Evolutionary conservation across 2,797 vertebrate species (phyloP).

Genomic region (Vespertilio murinus): DNA sequence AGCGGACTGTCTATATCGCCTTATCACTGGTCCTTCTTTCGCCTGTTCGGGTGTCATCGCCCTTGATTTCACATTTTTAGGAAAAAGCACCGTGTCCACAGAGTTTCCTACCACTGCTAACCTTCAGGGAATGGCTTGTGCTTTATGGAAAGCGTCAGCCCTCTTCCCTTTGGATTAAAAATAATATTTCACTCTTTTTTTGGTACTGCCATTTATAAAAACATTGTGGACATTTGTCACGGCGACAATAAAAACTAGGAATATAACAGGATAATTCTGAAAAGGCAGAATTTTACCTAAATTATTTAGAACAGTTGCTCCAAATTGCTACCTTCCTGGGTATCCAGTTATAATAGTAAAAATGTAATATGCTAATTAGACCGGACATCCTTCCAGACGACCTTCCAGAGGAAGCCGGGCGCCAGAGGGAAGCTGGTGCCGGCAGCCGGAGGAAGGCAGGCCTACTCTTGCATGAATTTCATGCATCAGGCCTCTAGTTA

Average conservation of each 20-base stretch:
- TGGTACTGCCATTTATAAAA: constrained; percentile 20
- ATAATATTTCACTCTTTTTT: neutral
- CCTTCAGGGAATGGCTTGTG: neutral
- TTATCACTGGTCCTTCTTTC: neutral
- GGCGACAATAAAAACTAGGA: constrained; percentile 36
- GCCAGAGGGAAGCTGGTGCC: too few species aligned
- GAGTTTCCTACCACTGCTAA: neutral
- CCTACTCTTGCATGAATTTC: too few species aligned
- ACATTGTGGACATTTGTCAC: neutral
- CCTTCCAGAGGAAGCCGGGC: too few species aligned
- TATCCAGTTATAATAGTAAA: neutral
- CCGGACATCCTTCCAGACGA: too few species aligned
- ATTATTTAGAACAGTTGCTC: constrained; percentile 44
- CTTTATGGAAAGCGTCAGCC: neutral
- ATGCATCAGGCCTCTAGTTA: neutral
- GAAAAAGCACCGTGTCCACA: neutral
- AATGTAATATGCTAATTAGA: too few species aligned
- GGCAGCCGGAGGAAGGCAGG: too few species aligned
- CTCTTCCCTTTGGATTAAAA: constrained; percentile 45
- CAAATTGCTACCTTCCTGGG: neutral
- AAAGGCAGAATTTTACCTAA: constrained; percentile 45
- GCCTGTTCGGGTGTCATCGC: neutral
- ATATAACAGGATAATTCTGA: neutral
- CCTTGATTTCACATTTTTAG: neutral
- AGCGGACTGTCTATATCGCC: neutral